A percentile compares a stretch with the other conserved stretches of the same genome.
These are phyloP conservation scores for Gymnodraco acuticeps DNA, from an alignment of 2,797 vertebrate genomes.

Conservation along the genomic window DNA sequence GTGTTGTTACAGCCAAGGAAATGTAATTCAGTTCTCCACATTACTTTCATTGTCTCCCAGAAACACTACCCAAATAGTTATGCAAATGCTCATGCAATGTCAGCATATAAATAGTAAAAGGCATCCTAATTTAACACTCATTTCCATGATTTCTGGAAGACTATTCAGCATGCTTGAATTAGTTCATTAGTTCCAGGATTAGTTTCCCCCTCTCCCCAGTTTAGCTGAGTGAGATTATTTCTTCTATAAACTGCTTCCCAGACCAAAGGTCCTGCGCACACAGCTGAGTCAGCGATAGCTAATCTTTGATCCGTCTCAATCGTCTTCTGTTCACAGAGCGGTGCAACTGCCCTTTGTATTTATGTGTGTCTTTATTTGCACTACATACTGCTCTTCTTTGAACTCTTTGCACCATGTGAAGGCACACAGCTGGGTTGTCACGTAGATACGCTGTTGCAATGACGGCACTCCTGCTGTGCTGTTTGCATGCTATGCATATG, in stretches of 20 bases:
- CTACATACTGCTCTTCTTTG: slow-evolving; percentile 19
- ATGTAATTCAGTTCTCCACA: neutral
- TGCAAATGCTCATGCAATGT: neutral
- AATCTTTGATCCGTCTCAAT: slow-evolving; percentile 68
- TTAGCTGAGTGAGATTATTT: slow-evolving; percentile 56
- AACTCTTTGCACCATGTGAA: slow-evolving; percentile 2
- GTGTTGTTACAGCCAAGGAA: neutral
- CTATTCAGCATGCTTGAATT: slow-evolving; percentile 5
- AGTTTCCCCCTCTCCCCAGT: slow-evolving; percentile 20
- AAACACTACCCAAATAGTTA: neutral
- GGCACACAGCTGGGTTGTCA: slow-evolving; percentile 35
- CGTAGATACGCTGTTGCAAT: neutral
- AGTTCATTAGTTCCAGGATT: slow-evolving; percentile 33
- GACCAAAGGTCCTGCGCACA: slow-evolving; percentile 75
- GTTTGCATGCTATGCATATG: slow-evolving; percentile 7
- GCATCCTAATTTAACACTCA: neutral
- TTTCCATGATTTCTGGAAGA: neutral
- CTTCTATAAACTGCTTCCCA: slow-evolving; percentile 67
- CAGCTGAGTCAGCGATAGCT: slow-evolving; percentile 69
- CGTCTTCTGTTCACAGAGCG: slow-evolving; percentile 36
- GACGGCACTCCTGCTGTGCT: neutral
- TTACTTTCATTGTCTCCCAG: neutral
- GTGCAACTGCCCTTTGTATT: slow-evolving; percentile 35
- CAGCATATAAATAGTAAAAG: neutral
- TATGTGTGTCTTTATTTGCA: slow-evolving; percentile 13